phyloP scores from a whole-genome alignment of 2,888 invertebrate genomes.

The Drosophila macrothrix region DNA sequence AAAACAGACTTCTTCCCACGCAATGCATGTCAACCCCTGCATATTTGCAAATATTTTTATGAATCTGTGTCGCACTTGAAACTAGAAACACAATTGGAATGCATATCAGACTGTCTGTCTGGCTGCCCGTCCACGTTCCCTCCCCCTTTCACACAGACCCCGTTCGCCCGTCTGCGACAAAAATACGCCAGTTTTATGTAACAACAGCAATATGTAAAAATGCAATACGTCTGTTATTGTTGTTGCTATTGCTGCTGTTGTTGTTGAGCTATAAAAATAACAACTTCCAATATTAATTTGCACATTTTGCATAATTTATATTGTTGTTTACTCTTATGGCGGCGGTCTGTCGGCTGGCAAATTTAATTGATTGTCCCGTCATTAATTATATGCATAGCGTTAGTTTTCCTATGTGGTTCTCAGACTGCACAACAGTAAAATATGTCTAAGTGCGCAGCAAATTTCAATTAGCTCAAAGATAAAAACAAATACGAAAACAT shows the following conservation, averaged over 20 bases:
- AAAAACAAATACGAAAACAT: slow-evolving; percentile 40
- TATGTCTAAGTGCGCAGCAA: slow-evolving; percentile 53
- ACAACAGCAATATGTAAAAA: slow-evolving; percentile 25
- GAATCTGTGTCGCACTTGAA: slow-evolving; percentile 43
- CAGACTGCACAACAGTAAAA: slow-evolving; percentile 19
- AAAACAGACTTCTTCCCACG: neutral
- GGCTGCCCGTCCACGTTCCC: slow-evolving; percentile 13
- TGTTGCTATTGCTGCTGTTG: slow-evolving; percentile 10
- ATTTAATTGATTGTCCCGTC: slow-evolving; percentile 70
- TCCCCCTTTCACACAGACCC: slow-evolving; percentile 10
- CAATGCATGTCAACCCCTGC: slow-evolving; percentile 9
- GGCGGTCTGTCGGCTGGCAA: slow-evolving; percentile 28
- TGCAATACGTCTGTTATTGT: slow-evolving; percentile 22
- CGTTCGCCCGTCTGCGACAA: slow-evolving; percentile 39
- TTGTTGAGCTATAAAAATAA: slow-evolving; percentile 42
- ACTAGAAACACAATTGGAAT: slow-evolving; percentile 60
- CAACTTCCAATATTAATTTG: slow-evolving; percentile 61
- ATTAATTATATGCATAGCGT: slow-evolving; percentile 67
- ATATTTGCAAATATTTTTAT: slow-evolving; percentile 8
- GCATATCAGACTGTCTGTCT: slow-evolving; percentile 62
- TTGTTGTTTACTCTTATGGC: slow-evolving; percentile 38
- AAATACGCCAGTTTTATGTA: slow-evolving; percentile 47
- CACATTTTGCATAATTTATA: slow-evolving; percentile 76
- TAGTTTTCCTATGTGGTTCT: slow-evolving; percentile 54
- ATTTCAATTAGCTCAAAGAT: slow-evolving; percentile 44